Conservation (phyloP, 2,888 invertebrate species). For the Leptinotarsa peninsularis region DNA sequence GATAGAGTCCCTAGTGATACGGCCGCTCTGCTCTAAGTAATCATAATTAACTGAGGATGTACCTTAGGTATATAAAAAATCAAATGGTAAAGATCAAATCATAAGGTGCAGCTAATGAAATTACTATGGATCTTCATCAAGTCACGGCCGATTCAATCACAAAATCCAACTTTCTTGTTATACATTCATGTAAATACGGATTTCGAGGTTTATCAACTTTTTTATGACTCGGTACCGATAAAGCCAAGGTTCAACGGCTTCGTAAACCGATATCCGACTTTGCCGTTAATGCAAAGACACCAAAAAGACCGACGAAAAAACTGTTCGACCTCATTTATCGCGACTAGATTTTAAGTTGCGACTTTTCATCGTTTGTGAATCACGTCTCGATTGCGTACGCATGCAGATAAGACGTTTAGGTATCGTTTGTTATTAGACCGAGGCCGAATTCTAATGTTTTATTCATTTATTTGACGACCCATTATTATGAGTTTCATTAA, state of each 20-base stretch:
- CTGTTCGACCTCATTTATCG: not conserved
- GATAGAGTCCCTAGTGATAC: no score
- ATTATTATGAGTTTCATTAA: slow-evolving; percentile 1
- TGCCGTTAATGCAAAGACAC: not conserved
- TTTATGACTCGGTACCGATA: no score
- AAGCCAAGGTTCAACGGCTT: slow-evolving; percentile 8
- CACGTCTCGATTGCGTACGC: not conserved
- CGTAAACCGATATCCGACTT: not conserved
- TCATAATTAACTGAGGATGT: no score
- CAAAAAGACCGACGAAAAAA: not conserved
- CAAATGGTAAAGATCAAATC: no score
- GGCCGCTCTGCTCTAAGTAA: no score
- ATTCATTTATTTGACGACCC: slow-evolving; percentile 3
- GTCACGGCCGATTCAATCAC: no score
- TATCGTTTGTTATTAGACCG: not conserved
- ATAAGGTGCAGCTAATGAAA: no score
- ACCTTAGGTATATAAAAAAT: no score
- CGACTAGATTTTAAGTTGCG: not conserved
- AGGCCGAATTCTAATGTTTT: slow-evolving; percentile 8
- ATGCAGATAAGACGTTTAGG: slow-evolving; percentile 12
- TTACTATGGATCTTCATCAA: no score
- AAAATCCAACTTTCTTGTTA: no score
- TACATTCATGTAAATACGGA: no score
- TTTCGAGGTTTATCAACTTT: no score
- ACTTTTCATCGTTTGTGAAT: not conserved